Conservation (phyloP, 2,888 invertebrate species). For the Gerris lacustris region DNA sequence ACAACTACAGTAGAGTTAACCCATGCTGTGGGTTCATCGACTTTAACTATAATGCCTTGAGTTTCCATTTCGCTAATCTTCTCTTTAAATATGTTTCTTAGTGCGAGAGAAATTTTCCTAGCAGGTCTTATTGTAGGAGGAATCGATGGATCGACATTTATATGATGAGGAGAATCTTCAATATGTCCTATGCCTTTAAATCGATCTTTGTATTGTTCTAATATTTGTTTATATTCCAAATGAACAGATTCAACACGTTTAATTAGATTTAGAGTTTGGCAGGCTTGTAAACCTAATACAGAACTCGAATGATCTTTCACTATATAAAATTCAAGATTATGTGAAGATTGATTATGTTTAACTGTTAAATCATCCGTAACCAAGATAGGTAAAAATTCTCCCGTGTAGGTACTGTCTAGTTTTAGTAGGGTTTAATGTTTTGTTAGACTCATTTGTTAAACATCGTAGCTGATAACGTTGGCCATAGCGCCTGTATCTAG, state of each 20-base stretch:
- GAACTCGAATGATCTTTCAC: neutral
- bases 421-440: neutral
- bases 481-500: constrained; percentile 2
- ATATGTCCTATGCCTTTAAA: constrained; percentile 5
- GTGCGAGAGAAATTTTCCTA: neutral
- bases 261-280: neutral
- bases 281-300: neutral
- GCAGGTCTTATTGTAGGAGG: neutral
- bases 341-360: neutral
- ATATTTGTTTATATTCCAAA: constrained; percentile 7
- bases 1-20: constrained; percentile 4
- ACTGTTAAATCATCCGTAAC: neutral
- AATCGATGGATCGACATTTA: constrained; percentile 7
- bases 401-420: neutral
- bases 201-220: constrained; percentile 9
- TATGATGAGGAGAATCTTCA: constrained; percentile 5
- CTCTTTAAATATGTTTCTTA: constrained; percentile 6
- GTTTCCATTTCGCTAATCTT: constrained; percentile 9
- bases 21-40: neutral
- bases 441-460: neutral
- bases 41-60: constrained; percentile 4
- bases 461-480: neutral
- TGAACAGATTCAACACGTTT: neutral
- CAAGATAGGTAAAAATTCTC: neutral
- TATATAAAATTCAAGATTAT: neutral